Base-by-base conservation (phyloP, 2,113 vertebrate genomes). In the Hippocampus zosterae region DNA sequence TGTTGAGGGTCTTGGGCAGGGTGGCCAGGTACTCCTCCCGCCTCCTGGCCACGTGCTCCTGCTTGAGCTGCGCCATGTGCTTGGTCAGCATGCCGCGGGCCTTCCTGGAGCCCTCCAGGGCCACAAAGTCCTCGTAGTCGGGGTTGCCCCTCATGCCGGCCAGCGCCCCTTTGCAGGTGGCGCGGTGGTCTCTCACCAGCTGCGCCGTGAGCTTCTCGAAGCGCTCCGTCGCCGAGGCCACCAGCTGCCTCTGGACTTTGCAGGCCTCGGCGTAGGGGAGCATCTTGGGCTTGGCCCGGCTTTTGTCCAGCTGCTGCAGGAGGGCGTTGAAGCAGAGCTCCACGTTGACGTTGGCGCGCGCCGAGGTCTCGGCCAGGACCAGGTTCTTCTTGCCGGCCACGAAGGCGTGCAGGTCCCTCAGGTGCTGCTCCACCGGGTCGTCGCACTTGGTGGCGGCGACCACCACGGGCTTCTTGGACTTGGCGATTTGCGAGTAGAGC, bases 381-480 rank as follows among this genome's bases (percentile, higher is more conserved):
- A 99, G 90, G 86, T 95, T 98, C 89, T 99, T 99, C 92, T 98
- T 98, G 90, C 95, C 96, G 42, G 96, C 95, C 64, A 95, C 96
- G 85, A 96, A 99, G 5, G 92, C 91, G 81, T 99, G 96, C 81
- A 99, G 92, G 80, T 99, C 98, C 91, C 96, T 93, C 85, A 98
- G 89, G 85, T 98, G 96, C 88, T 99, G 97, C 82, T 99, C 98
- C 48, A 98, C 95, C 66, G 94, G 95, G 86, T 98, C 96, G 68
- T 99, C 98, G 76, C 97, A 98, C 85, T 99, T 99, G 0, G 95
- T 98, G 85, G 97, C 96, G 15, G 96, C 98, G 65, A 99, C 95
- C 71, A 99, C 92, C 68, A 98, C 92, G 74, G 98, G 95, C 69
- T 96, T 98, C 92, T 99, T 99, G 50, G 96, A 90, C 92, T 98